Conservation (phyloP, 2,888 invertebrate species). For the Eristalinus aeneus region DNA sequence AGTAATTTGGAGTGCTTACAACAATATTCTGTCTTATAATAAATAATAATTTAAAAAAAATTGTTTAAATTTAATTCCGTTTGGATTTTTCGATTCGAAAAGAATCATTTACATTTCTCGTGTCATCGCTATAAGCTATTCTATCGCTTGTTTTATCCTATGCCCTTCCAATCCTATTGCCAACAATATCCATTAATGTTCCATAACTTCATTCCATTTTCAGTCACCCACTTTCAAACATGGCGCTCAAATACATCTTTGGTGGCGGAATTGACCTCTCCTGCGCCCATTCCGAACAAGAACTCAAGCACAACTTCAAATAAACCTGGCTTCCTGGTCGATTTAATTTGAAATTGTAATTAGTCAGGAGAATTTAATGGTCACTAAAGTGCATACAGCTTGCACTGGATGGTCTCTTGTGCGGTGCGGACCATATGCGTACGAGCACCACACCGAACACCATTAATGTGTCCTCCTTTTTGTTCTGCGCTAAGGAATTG, state of each 20-base stretch:
- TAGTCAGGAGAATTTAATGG: conserved; percentile 4
- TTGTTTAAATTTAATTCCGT: too few species aligned
- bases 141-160: background rate
- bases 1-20: too few species aligned
- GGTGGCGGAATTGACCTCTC: background rate
- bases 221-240: background rate
- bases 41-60: too few species aligned
- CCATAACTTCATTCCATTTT: background rate
- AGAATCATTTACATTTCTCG: background rate
- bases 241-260: background rate
- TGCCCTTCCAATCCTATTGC: background rate
- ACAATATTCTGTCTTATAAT: too few species aligned
- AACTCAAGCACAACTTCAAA: background rate
- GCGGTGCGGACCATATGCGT: conserved; percentile 12
- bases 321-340: background rate
- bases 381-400: background rate
- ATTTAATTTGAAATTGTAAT: background rate
- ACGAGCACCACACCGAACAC: conserved; percentile 7
- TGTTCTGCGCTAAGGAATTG: background rate
- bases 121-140: background rate
- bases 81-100: too few species aligned
- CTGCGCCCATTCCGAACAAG: background rate
- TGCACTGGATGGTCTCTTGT: background rate
- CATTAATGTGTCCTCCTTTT: background rate
- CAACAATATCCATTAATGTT: background rate